phyloP scores from a whole-genome alignment of 2,113 vertebrate genomes.

The Sebastes schlegelii region DNA sequence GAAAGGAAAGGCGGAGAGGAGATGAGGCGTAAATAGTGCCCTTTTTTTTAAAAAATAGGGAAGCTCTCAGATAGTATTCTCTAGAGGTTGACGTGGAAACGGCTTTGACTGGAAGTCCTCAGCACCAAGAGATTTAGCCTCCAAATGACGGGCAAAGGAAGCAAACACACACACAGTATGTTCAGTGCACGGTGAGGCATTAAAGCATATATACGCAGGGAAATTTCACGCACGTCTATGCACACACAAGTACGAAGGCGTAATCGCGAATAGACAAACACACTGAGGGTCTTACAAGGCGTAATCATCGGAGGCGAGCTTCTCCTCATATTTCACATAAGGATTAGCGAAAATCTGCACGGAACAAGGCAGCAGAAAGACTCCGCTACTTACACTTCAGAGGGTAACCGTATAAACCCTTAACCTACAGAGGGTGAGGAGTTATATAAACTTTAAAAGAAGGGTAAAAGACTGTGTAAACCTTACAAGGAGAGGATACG shows the following conservation, averaged over 20 bases:
- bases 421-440: conserved; percentile 36
- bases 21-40: not conserved
- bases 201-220: conserved; percentile 25
- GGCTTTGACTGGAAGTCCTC: conserved; percentile 54
- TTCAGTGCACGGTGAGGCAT: conserved; percentile 5
- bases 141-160: conserved; percentile 30
- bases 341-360: conserved; percentile 72
- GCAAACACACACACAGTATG: conserved; percentile 14
- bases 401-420: conserved; percentile 48
- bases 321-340: conserved; percentile 68
- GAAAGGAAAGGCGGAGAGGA: conserved; percentile 1
- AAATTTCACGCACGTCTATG: conserved; percentile 31
- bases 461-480: conserved; percentile 20
- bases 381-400: conserved; percentile 35
- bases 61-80: conserved; percentile 42
- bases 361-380: conserved; percentile 51
- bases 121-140: conserved; percentile 57
- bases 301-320: conserved; percentile 68
- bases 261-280: conserved; percentile 70
- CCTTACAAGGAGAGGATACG: not conserved
- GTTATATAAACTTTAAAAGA: conserved; percentile 56
- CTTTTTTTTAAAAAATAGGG: conserved; percentile 1
- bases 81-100: conserved; percentile 35
- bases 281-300: conserved; percentile 65
- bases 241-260: conserved; percentile 32